Percentiles rank a stretch among this genome's conserved stretches.
Evolutionary conservation across 2,797 vertebrate genomes (phyloP).

Genomic region (Philypnodon macrostomus): DNA sequence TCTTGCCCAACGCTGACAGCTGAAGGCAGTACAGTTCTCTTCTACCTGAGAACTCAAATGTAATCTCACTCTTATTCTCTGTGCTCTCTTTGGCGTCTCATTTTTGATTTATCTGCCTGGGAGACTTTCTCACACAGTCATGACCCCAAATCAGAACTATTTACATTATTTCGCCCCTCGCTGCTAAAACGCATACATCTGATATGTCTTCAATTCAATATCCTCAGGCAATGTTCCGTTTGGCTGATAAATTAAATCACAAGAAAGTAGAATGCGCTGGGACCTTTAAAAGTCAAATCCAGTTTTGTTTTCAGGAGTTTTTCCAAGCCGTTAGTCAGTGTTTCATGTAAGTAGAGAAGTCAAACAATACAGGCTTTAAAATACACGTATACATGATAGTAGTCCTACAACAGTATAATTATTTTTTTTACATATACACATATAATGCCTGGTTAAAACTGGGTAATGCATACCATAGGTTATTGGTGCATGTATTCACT

Average conservation of each 20-base stretch:
- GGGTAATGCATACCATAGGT: too few relatives aligned
- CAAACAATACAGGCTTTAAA: slow-evolving; percentile 1
- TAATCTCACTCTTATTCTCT: slow-evolving; percentile 16
- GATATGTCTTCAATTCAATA: slow-evolving; percentile 64
- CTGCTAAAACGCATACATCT: slow-evolving; percentile 56
- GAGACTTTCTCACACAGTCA: slow-evolving; percentile 18
- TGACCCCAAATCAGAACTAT: slow-evolving; percentile 54
- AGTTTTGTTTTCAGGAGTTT: slow-evolving; percentile 14
- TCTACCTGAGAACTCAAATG: slow-evolving; percentile 28
- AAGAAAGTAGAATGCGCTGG: slow-evolving; percentile 39
- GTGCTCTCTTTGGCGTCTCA: slow-evolving; percentile 3
- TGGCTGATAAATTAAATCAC: slow-evolving; percentile 61
- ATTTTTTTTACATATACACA: too few relatives aligned
- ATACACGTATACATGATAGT: too few relatives aligned
- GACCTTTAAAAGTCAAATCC: slow-evolving; percentile 40
- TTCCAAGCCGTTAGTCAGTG: not conserved
- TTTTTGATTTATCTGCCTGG: slow-evolving; percentile 12
- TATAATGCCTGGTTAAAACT: too few relatives aligned
- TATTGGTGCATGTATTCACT: too few relatives aligned
- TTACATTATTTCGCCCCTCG: slow-evolving; percentile 56
- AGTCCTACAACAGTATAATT: too few relatives aligned
- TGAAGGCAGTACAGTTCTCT: slow-evolving; percentile 27
- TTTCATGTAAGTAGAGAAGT: slow-evolving; percentile 6
- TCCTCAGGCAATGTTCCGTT: slow-evolving; percentile 50
- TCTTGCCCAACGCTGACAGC: slow-evolving; percentile 25